Percentiles rank a stretch among this genome's conserved stretches.
Evolutionary conservation across 1,140 invertebrate species (phyloP).

Genomic region (Lucilia cuprina): DNA sequence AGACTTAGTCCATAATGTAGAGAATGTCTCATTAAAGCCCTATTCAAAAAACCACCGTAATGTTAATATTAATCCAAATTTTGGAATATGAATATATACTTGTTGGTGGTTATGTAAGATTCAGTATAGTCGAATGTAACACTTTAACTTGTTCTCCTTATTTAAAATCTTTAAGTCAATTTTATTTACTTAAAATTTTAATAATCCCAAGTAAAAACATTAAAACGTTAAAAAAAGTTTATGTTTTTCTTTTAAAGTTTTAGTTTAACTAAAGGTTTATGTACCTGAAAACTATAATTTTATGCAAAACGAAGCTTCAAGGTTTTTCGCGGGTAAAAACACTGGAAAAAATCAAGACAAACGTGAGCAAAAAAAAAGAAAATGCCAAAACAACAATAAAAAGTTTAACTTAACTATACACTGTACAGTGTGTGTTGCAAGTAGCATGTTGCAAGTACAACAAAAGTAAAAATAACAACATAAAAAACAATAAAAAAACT

Average conservation of each 20-base stretch:
- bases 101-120: too few species aligned
- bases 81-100: too few species aligned
- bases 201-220: not conserved
- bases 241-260: not conserved
- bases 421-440: not conserved
- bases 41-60: too few species aligned
- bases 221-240: not conserved
- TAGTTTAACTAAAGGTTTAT: not conserved
- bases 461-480: too few species aligned
- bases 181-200: not conserved
- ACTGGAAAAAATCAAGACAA: not conserved
- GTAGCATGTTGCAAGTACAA: not conserved
- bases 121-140: too few species aligned
- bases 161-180: not conserved
- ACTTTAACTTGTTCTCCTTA: too few species aligned
- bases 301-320: not conserved
- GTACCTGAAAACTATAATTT: constrained; percentile 17
- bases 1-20: too few species aligned
- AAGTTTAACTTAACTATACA: not conserved
- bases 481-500: too few species aligned
- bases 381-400: not conserved
- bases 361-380: not conserved
- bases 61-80: too few species aligned
- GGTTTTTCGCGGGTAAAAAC: not conserved
- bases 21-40: too few species aligned